Evolutionary conservation across 2,113 vertebrate genomes (phyloP).

Genomic region (Sphyrna mokarran): DNA sequence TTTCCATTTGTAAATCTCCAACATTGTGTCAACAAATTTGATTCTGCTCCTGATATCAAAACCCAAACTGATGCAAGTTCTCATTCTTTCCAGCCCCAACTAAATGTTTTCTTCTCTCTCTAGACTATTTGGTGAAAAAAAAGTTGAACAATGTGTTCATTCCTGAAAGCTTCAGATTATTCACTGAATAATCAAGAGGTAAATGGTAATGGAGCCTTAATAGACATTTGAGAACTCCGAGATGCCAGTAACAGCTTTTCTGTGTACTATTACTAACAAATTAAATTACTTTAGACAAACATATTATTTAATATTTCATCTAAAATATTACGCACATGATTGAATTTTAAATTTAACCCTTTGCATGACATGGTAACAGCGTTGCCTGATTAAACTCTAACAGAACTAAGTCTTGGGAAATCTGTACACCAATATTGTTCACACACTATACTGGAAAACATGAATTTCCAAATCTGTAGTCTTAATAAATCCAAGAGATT

Average conservation of each 20-base stretch:
- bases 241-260: slow-evolving; percentile 3
- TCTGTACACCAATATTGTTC: neutral
- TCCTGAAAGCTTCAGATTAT: neutral
- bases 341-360: neutral
- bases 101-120: neutral
- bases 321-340: neutral
- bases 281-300: neutral
- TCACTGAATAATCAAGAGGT: neutral
- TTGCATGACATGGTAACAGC: neutral
- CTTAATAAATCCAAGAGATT: too few species aligned
- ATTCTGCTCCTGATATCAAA: neutral
- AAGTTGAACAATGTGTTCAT: neutral
- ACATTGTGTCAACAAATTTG: neutral
- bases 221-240: neutral
- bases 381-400: neutral
- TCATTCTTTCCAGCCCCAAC: neutral
- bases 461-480: too few species aligned
- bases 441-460: neutral
- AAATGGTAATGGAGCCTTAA: neutral
- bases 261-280: neutral
- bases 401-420: neutral
- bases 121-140: neutral
- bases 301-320: neutral
- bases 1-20: neutral
- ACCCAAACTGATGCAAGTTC: neutral